phyloP scores from a whole-genome alignment of 2,888 invertebrate species.

The Aspidapion aeneum region DNA sequence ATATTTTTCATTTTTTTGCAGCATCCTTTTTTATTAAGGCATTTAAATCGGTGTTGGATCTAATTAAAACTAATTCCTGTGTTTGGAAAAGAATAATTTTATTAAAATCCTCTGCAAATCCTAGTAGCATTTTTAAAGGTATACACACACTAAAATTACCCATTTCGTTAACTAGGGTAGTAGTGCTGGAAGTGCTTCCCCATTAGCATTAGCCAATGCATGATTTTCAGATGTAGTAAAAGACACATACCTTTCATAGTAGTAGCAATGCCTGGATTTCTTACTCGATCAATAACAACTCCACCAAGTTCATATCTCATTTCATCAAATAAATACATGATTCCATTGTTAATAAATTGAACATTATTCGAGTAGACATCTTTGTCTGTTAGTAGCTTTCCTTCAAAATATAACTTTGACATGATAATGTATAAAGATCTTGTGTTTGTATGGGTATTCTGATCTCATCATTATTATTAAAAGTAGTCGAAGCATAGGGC shows the following conservation, averaged over 20 bases:
- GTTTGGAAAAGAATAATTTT: slow-evolving; percentile 18
- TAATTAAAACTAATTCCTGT: slow-evolving; percentile 25
- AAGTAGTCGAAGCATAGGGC: slow-evolving; percentile 30
- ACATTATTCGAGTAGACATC: slow-evolving; percentile 10
- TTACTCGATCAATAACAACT: slow-evolving; percentile 15
- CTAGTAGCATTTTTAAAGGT: slow-evolving; percentile 6
- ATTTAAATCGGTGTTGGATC: slow-evolving; percentile 19
- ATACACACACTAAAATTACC: slow-evolving; percentile 8
- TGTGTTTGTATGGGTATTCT: slow-evolving; percentile 36
- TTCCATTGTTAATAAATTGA: slow-evolving; percentile 22
- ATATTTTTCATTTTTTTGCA: slow-evolving; percentile 18
- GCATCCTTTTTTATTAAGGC: slow-evolving; percentile 12
- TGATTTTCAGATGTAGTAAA: too few species aligned
- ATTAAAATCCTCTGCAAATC: slow-evolving; percentile 9
- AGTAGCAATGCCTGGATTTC: slow-evolving; percentile 22
- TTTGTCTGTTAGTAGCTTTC: slow-evolving; percentile 18
- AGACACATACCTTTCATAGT: slow-evolving; percentile 3
- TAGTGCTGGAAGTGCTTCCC: neutral
- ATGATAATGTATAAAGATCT: slow-evolving; percentile 31
- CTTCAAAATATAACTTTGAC: slow-evolving; percentile 31
- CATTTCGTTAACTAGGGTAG: neutral
- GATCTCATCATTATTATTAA: slow-evolving; percentile 38
- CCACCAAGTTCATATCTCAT: slow-evolving; percentile 28
- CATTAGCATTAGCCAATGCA: too few species aligned
- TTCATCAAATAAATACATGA: slow-evolving; percentile 21